Evolutionary conservation across 2,113 vertebrate species (phyloP), one percentile per base, ranked within the genome.

Genomic region (Diadophis punctatus): DNA sequence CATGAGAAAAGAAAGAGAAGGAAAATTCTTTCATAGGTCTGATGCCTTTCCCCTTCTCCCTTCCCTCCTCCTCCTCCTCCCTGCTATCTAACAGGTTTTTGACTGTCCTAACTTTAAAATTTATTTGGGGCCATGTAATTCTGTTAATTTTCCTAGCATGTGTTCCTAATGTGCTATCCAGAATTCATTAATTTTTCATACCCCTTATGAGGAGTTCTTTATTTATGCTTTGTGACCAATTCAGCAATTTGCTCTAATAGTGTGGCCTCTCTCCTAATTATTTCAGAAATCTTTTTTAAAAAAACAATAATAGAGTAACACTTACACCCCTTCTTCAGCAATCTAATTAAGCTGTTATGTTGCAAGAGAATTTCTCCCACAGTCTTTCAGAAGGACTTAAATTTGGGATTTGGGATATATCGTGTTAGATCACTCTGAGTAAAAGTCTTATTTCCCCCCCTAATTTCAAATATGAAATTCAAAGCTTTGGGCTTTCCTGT

Each of bases 111-210:
- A n/a, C 8, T 60, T 89, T 86, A 20, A 91, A 55, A 30, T 55
- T 10, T 85, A 91, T 91, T 46, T 85, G 14, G 12, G 23, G 16
- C 84, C 48, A 51, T 14, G 23, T 52, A 39, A 27, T 60, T 91
- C 20, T 39, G 56, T 63, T 80, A 51, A 63, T 91, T 63, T 30
- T 27, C 30, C 30, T 87, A n/a, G 23, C 46, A 52, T 20, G 5
- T 85, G 60, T 68, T 39, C 25, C n/a, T 68, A 63, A 4, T 51
- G 3, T 34, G 25, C 34, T 87, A 56, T 51, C 60, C 87, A 20
- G n/a, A 68, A 87, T 91, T 87, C 55, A 91, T 87, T 51, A 87
- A 91, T 34, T 91, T 68, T 91, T 87, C 85, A 91, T 63, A 16
- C 30, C 39, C 85, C 52, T 86, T 63, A 58, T 23, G 49, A 85